A percentile compares a stretch with the other conserved stretches of the same genome.
Conservation (phyloP, 2,888 invertebrate genomes). For the Scelioninae gen. 1 region DNA sequence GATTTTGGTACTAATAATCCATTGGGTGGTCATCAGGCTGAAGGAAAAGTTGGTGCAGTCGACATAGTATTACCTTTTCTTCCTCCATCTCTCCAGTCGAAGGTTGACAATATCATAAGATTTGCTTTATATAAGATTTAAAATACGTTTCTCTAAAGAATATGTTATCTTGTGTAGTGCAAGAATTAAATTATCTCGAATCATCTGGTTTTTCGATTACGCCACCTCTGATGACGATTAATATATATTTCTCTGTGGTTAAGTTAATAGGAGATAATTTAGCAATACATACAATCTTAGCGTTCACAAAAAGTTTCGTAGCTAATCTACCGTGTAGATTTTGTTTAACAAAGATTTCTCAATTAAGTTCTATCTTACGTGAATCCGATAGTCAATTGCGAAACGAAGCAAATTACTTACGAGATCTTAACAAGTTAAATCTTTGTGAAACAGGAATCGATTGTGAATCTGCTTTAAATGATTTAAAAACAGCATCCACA, state of each 20-base stretch:
- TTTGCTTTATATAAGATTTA: not conserved
- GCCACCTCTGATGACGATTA: not conserved
- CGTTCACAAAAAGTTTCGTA: not conserved
- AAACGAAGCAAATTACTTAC: not conserved
- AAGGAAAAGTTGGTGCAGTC: conserved; percentile 47
- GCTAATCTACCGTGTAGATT: not conserved
- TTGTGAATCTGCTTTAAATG: not conserved
- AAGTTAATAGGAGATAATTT: not conserved
- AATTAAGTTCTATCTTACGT: not conserved
- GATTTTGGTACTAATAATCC: conserved; percentile 69
- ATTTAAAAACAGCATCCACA: not conserved
- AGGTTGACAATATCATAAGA: conserved; percentile 60
- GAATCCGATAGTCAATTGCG: not conserved
- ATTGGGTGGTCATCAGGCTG: conserved; percentile 42
- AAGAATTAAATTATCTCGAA: not conserved
- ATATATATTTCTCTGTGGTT: not conserved
- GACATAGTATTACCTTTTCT: conserved; percentile 47
- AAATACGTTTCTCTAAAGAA: not conserved
- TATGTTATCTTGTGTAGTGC: not conserved
- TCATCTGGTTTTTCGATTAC: not conserved
- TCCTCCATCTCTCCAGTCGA: conserved; percentile 55
- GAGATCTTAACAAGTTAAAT: not conserved
- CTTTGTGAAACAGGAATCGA: not conserved
- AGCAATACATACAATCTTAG: not conserved
- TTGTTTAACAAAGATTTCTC: not conserved